Evolutionary conservation across 1,140 invertebrate species (phyloP), one percentile per base, ranked within the genome.

Genomic region (Eurytemora carolleeae): DNA sequence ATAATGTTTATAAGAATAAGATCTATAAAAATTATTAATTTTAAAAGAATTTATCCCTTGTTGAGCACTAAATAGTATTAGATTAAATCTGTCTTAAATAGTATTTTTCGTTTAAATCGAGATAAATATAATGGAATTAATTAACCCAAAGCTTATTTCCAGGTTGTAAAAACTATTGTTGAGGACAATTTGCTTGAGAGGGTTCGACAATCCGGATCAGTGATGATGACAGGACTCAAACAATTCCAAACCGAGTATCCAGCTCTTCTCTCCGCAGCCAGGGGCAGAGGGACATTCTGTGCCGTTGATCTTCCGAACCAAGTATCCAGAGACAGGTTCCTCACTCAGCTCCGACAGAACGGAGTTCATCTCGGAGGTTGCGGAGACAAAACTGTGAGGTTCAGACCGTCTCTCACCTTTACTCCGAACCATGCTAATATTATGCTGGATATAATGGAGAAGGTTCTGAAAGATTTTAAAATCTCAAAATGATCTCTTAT

Each of bases 231-330:
- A 2, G 59, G 59, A 53, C 44, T 60, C 15, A 52, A 18, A 15
- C 24, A 60, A 21, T 23, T 60, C 31, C n/a, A 60, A 23, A 22
- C 53, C 17, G 19, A 23, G 19, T 60, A 19, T 53, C 79, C 84
- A 0, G 71, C 77, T 61, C 65, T 84, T 16, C 71, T 96, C 0
- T 80, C 82, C 69, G 87, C 86, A 3, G 80, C 82, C 1, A 78
- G 94, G 64, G 94, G 93, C 18, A 76, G 83, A 26, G 94, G 94
- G 44, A 93, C 90, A 17, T 93, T 94, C 70, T 79, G 88, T 67
- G 83, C 93, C 0, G 80, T 94, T 55, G 85, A 91, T 69, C 83
- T 82, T 23, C 20, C 26, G 1, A 77, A 77, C 58, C 64, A 78
- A 0, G 75, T 80, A 70, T 69, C 80, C 12, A 55, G 56, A n/a